phyloP scores from a whole-genome alignment of 30 jellyfish, hydroid and myxozoan genomes.

The Hydra vulgaris region DNA sequence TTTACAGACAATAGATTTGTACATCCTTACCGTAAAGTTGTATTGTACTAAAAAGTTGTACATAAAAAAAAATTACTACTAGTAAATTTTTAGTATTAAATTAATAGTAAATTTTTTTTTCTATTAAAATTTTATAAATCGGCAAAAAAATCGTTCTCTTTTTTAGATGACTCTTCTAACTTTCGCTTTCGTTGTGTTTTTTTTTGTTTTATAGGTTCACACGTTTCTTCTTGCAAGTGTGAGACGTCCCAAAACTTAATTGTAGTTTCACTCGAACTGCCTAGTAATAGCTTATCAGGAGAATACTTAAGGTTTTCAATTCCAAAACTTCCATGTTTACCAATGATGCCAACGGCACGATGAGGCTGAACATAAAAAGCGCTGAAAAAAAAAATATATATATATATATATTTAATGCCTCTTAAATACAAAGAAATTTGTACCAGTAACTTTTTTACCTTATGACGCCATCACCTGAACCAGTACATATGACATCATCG shows the following conservation, averaged over 20 bases:
- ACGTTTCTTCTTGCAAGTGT: constrained; percentile 22
- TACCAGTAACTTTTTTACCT: constrained; percentile 37
- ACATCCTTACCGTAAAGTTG: no score
- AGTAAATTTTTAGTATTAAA: no score
- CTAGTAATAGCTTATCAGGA: constrained; percentile 33
- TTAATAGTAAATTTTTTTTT: no score
- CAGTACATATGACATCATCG: constrained; percentile 61
- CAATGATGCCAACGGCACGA: constrained; percentile 46
- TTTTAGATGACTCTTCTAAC: constrained; percentile 18
- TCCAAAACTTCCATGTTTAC: constrained; percentile 64
- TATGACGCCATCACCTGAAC: constrained; percentile 60
- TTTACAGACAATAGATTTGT: no score
- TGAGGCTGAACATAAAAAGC: constrained; percentile 65
- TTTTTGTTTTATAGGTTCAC: constrained; percentile 26
- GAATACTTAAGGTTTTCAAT: constrained; percentile 49
- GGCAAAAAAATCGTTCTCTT: constrained; percentile 38
- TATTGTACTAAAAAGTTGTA: no score
- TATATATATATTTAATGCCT: no score
- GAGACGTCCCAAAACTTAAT: constrained; percentile 65
- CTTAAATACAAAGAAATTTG: no score
- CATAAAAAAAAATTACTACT: no score
- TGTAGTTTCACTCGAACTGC: constrained; percentile 53
- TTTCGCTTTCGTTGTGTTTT: constrained; percentile 35
- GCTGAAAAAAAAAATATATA: constrained; percentile 16
- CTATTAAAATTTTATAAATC: constrained; percentile 35